Evolutionary conservation across 2,797 vertebrate species (phyloP), one percentile per base, ranked within the genome.

Genomic region (Platalea minor): DNA sequence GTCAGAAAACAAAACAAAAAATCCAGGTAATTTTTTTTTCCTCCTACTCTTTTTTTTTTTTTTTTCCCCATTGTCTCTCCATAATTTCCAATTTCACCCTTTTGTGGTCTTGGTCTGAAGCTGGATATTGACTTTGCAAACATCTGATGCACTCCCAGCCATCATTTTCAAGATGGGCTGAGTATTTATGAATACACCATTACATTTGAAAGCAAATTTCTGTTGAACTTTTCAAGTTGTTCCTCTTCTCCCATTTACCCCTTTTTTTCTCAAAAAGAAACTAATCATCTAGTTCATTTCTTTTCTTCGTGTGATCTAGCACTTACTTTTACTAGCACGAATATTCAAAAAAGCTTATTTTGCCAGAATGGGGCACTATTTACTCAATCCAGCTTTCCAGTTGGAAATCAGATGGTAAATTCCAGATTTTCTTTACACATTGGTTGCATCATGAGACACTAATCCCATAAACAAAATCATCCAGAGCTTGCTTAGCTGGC

Each of bases 51-150:
- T 51, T 25, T 17, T n/a, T 37, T 75, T 77, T 61, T 20, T 31
- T 57, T 72, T 41, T 43, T 41, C n/a, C 11, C 39, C 13, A n/a
- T 72, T 50, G 20, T 70, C 41, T 77, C 74, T 74, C 67, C 46
- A 11, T 86, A 75, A 82, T 88, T 91, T 95, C 74, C 46, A 59
- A 33, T 95, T 91, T 93, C 73, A 81, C 59, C 80, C 65, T 84
- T 48, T 82, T n/a, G 39, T 74, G 77, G 77, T 90, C 85, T 70
- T 5, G 0, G 19, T 41, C 85, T 89, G 67, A 75, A 56, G 59
- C 15, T 92, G 85, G 69, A 17, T 93, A 85, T 74, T 91, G 90
- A 88, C 88, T 92, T 87, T 82, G 29, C 43, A 78, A 90, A 45
- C 59, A 56, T 45, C 59, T 69, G n/a, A 75, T 53, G 43, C 12